Conservation (phyloP, 1,140 invertebrate species). For the Achatina immaculata region DNA sequence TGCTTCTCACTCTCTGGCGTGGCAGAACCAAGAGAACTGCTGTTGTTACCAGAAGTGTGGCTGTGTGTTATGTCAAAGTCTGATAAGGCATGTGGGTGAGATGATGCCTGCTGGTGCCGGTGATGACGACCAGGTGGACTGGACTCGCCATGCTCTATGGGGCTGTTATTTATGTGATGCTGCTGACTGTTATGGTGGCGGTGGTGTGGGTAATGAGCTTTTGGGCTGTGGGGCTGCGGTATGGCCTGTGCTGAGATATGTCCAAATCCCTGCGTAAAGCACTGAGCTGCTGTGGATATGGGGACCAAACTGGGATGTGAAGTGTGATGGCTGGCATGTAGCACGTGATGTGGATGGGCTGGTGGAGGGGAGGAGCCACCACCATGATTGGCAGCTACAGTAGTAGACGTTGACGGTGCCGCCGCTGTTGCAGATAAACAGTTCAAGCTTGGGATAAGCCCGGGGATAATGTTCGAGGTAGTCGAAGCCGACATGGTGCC, state of each 20-base stretch:
- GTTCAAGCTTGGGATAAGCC: conserved; percentile 48
- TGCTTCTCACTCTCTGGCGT: background rate
- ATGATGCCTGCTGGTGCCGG: conserved; percentile 17
- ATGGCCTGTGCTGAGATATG: conserved; percentile 21
- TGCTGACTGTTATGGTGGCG: conserved; percentile 22
- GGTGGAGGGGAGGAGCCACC: conserved; percentile 38
- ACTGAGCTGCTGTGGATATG: background rate
- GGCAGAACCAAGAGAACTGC: background rate
- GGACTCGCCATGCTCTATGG: background rate
- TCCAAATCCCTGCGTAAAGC: conserved; percentile 25
- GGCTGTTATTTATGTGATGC: background rate
- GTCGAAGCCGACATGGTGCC: conserved; percentile 49
- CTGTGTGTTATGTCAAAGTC: conserved; percentile 4
- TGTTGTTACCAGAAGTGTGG: conserved; percentile 17
- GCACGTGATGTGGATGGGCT: conserved; percentile 39
- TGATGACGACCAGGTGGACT: conserved; percentile 33
- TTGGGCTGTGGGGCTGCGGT: conserved; percentile 23
- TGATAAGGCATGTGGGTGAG: conserved; percentile 28
- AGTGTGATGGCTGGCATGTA: conserved; percentile 7
- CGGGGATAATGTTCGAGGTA: conserved; percentile 49
- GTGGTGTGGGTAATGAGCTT: conserved; percentile 19
- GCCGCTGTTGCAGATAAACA: conserved; percentile 36
- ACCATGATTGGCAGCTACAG: conserved; percentile 17
- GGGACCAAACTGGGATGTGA: background rate
- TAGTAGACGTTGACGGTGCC: conserved; percentile 24